Evolutionary conservation across 2,888 invertebrate genomes (phyloP).

Genomic region (Lasiommata megera): DNA sequence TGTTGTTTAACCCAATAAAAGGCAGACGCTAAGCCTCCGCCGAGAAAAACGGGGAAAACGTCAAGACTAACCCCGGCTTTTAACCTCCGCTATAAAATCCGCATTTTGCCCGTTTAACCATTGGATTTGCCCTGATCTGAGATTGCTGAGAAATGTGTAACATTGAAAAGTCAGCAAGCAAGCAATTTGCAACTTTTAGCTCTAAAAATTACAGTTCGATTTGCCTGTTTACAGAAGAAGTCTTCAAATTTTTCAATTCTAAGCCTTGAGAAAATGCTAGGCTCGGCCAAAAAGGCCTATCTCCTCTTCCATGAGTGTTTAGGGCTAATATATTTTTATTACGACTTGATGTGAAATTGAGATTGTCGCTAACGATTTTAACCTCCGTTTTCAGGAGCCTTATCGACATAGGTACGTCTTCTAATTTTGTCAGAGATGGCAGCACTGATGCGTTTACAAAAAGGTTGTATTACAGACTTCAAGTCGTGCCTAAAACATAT

Average conservation of each 20-base stretch:
- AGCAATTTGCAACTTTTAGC: slow-evolving; percentile 30
- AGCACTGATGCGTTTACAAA: too few species aligned
- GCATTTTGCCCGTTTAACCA: slow-evolving; percentile 46
- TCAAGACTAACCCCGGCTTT: slow-evolving; percentile 40
- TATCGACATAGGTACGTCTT: not conserved
- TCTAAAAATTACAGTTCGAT: slow-evolving; percentile 20
- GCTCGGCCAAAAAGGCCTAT: slow-evolving; percentile 30
- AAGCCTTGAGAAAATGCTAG: slow-evolving; percentile 31
- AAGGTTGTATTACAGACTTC: too few species aligned
- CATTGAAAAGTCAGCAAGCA: slow-evolving; percentile 40
- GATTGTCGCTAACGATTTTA: not conserved
- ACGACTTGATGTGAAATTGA: slow-evolving; percentile 29
- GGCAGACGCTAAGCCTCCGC: slow-evolving; percentile 15
- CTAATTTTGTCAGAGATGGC: too few species aligned
- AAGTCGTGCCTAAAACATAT: too few species aligned
- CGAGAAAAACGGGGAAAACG: slow-evolving; percentile 24
- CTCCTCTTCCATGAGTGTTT: slow-evolving; percentile 34
- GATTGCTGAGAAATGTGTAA: slow-evolving; percentile 55
- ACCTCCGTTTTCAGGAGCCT: not conserved
- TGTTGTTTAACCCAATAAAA: slow-evolving; percentile 24
- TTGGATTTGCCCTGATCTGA: slow-evolving; percentile 55
- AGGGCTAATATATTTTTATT: slow-evolving; percentile 35
- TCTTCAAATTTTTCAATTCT: slow-evolving; percentile 32
- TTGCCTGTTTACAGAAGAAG: not conserved
- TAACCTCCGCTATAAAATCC: slow-evolving; percentile 50